Base-by-base conservation (phyloP, 2,888 invertebrate genomes). In the Drosophila sordidula region DNA sequence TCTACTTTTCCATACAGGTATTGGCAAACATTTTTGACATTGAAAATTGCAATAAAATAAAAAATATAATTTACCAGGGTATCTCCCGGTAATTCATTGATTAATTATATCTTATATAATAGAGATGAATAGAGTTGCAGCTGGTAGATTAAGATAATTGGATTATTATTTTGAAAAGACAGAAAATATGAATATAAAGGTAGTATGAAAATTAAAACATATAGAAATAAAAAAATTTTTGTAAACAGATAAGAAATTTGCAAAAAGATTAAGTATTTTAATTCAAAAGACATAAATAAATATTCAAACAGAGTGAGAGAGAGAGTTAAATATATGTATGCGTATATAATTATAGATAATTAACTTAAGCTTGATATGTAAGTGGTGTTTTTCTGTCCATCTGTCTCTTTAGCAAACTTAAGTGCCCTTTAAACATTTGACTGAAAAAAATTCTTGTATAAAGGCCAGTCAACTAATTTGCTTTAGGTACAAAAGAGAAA, bases 21-120 rank as follows among this genome's bases (percentile, higher is more conserved):
- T 77, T 68, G 61, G 68, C 61, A 75, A 75, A 66, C 57, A 56
- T 45, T 26, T 47, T 26, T 73, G 71, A 56, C 58, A 58, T 75
- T 73, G 72, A 75, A 63, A 54, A 47, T 6, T 1, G 6, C 0
- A 8, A 52, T 6, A 11, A 58, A 14, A 9, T 38, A 38, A 6
- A 34, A 42, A 38, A 22, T 3, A n/a, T n/a, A 45, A 50, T 18
- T 63, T n/a, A 32, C 0, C 0, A n/a, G 16, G 9, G n/a, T n/a
- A n/a, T n/a, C n/a, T n/a, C n/a, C n/a, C n/a, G n/a, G n/a, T n/a
- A n/a, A n/a, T n/a, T n/a, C n/a, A n/a, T n/a, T n/a, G n/a, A n/a
- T n/a, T 32, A 32, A 32, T 22, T 4, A n/a, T n/a, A n/a, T n/a
- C n/a, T 4, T 3, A 22, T 22, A 22, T 3, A 3, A 22, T 22